Conservation (phyloP, 2,113 vertebrate genomes). For the Macaca fascicularis region DNA sequence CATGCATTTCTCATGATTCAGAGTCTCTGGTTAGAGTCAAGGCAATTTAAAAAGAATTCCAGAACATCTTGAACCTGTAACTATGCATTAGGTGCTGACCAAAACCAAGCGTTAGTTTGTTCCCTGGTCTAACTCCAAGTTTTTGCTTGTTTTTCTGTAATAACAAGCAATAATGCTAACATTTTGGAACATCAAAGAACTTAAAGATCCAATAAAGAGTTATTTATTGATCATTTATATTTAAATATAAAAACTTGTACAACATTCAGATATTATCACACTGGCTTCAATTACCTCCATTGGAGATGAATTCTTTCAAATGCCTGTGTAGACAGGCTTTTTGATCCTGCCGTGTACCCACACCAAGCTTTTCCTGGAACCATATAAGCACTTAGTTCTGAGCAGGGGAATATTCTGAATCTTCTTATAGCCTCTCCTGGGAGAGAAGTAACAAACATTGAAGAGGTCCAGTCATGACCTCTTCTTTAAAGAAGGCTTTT, state of each 20-base stretch:
- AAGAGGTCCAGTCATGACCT: background rate
- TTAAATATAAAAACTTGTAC: background rate
- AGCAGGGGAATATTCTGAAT: background rate
- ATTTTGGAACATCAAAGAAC: background rate
- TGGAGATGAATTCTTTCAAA: background rate
- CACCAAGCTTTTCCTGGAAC: background rate
- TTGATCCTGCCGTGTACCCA: background rate
- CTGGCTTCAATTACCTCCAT: background rate
- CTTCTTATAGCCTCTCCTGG: background rate
- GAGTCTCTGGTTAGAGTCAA: background rate
- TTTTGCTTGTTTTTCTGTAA: background rate
- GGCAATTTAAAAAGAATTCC: background rate
- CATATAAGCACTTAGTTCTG: background rate
- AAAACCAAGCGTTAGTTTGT: background rate
- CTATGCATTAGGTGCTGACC: background rate
- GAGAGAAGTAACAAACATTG: background rate
- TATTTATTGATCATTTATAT: background rate
- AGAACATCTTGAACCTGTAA: background rate
- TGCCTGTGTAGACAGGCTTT: background rate
- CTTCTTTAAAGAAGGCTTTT: background rate
- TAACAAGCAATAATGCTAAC: background rate
- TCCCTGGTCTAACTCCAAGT: background rate
- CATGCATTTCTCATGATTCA: accelerated
- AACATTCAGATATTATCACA: background rate
- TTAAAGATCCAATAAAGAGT: background rate